phyloP scores from a whole-genome alignment of 2,888 invertebrate species.

The Chloroclystis v-ata region DNA sequence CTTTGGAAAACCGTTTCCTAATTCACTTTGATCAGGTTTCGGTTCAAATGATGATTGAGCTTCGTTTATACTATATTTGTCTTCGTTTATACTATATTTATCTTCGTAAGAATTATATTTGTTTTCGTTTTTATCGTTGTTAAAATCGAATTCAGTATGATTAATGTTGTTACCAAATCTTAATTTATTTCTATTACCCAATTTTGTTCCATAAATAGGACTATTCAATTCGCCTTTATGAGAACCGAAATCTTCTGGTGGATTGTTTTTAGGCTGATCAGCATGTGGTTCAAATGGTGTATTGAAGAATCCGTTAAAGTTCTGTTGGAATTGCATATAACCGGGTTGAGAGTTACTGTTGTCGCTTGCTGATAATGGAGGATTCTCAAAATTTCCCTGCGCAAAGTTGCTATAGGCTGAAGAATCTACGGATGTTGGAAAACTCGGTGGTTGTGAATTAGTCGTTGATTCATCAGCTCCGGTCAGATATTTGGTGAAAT shows the following conservation, averaged over 20 bases:
- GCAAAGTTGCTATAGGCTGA: slow-evolving; percentile 48
- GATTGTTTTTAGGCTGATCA: slow-evolving; percentile 40
- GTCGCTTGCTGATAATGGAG: slow-evolving; percentile 37
- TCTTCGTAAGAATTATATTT: slow-evolving; percentile 27
- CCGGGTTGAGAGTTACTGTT: slow-evolving; percentile 44
- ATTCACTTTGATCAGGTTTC: slow-evolving; percentile 42
- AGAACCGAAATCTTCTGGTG: slow-evolving; percentile 36
- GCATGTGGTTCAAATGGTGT: slow-evolving; percentile 41
- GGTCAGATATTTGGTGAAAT: slow-evolving; percentile 54
- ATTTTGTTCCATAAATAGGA: slow-evolving; percentile 63
- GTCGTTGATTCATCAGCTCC: slow-evolving; percentile 52
- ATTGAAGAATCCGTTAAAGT: slow-evolving; percentile 46
- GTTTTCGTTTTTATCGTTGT: slow-evolving; percentile 41
- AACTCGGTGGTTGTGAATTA: slow-evolving; percentile 61
- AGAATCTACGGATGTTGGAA: slow-evolving; percentile 58
- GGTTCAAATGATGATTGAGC: slow-evolving; percentile 35
- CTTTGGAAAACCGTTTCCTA: slow-evolving; percentile 40
- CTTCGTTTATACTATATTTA: slow-evolving; percentile 37
- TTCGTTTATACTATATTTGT: slow-evolving; percentile 38
- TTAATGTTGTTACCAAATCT: slow-evolving; percentile 42
- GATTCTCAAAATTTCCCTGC: slow-evolving; percentile 41
- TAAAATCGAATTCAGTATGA: slow-evolving; percentile 44
- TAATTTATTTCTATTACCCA: slow-evolving; percentile 48
- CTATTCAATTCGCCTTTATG: slow-evolving; percentile 41
- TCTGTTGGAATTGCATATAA: slow-evolving; percentile 50